phyloP scores from a whole-genome alignment of 2,888 invertebrate species.

The Pammene aurita region DNA sequence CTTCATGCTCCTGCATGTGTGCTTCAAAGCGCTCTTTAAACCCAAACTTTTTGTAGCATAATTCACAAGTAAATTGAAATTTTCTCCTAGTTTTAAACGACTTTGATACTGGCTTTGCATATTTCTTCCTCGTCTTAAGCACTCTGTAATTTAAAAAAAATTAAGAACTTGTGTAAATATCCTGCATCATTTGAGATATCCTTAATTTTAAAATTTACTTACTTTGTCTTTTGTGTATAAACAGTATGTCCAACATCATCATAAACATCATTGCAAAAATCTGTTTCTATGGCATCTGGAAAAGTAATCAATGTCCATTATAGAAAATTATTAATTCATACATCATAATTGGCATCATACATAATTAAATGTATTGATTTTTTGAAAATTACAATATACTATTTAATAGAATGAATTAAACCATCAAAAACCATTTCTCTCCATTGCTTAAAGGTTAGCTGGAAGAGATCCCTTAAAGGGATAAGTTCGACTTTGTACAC shows the following conservation, averaged over 20 bases:
- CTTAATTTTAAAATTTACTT: neutral
- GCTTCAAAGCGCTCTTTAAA: constrained; percentile 65
- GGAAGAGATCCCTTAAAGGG: too few species aligned
- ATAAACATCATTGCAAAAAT: constrained; percentile 41
- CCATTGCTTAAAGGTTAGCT: too few species aligned
- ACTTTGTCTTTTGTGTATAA: constrained; percentile 7
- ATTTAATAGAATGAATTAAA: neutral
- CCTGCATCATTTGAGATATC: too few species aligned
- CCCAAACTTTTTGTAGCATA: constrained; percentile 68
- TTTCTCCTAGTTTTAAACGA: constrained; percentile 52
- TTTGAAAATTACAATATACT: neutral
- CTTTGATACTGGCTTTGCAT: constrained; percentile 46
- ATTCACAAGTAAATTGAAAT: constrained; percentile 61
- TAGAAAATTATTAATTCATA: too few species aligned
- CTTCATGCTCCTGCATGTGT: constrained; percentile 69
- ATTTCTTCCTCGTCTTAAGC: constrained; percentile 45
- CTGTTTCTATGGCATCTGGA: constrained; percentile 45
- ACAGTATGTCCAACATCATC: constrained; percentile 41
- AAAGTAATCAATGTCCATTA: constrained; percentile 33
- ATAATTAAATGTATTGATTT: too few species aligned
- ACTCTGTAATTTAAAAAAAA: constrained; percentile 43
- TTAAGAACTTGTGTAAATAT: neutral
- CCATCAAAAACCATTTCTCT: too few species aligned
- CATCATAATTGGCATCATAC: too few species aligned
- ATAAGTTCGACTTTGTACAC: too few species aligned